Base-by-base conservation (phyloP, 1,140 invertebrate genomes). In the Neodiprion virginianus region DNA sequence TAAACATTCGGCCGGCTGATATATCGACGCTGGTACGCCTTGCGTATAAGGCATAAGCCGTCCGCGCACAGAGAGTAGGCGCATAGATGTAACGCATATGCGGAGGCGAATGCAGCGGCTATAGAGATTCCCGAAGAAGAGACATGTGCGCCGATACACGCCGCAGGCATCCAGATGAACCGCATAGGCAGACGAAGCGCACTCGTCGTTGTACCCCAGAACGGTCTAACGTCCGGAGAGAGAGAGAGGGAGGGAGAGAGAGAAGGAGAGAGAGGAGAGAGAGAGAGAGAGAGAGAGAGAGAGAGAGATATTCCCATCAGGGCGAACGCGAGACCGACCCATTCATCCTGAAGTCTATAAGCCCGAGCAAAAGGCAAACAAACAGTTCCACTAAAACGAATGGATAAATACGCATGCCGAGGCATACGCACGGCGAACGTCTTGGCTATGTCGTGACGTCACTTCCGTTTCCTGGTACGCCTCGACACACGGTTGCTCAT, bases 381-480 rank as follows among this genome's bases (percentile, higher is more conserved):
- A 81, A 81, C 80, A 77, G 76, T 79, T 78, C 75, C 73, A 74
- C 79, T 78, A 77, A 79, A 81, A 76, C 76, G 53, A 74, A 78
- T 71, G 79, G 74, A 79, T 79, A 80, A 79, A 79, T 81, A 78
- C 75, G 80, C 75, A 72, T 72, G 80, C 70, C 70, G 76, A 78
- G 76, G 53, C 49, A 12, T 47, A 67, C 77, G 67, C 53, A 61
- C 53, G 53, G 53, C 53, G 53, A 61, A 61, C 53, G 53, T 61
- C 53, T 61, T 61, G 53, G 53, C 53, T 61, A 12, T 21, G 68
- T 49, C n/a, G 48, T 83, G 82, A 83, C 81, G 82, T 83, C 82
- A 83, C 78, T 83, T 83, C 81, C 82, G 82, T 83, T 83, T 83
- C 81, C 82, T 79, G 80, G 78, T 81, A 76, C 75, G 72, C 67